Percentiles rank a stretch among this genome's conserved stretches.
Conservation (phyloP, 92 coral and sea anemone genomes). For the Pocillopora meandrina region DNA sequence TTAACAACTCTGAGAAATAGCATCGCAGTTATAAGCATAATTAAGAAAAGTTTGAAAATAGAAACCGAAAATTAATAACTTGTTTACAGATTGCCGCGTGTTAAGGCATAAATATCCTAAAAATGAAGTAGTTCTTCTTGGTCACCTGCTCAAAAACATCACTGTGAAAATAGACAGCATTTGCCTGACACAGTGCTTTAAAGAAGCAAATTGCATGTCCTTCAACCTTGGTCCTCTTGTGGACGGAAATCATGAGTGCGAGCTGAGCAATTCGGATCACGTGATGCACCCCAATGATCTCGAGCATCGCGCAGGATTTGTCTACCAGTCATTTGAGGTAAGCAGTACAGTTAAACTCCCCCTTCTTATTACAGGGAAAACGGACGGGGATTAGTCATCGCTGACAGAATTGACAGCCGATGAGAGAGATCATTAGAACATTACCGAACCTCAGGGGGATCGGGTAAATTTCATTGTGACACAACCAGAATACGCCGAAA, state of each 20-base stretch:
- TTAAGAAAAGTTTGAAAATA: too few species aligned
- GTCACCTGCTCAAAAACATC: neutral
- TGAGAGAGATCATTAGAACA: too few species aligned
- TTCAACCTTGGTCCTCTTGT: neutral
- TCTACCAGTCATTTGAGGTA: neutral
- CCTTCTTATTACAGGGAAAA: too few species aligned
- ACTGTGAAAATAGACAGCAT: neutral
- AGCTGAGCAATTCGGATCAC: constrained; percentile 27
- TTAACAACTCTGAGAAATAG: too few species aligned
- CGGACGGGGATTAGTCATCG: too few species aligned
- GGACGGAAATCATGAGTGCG: neutral
- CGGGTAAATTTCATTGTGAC: too few species aligned
- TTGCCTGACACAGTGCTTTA: neutral
- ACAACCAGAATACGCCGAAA: too few species aligned
- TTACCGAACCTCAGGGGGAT: too few species aligned
- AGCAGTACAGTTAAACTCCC: neutral
- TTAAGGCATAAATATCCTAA: neutral
- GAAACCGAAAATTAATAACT: too few species aligned
- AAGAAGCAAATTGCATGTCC: constrained; percentile 4
- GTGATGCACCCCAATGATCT: constrained; percentile 10
- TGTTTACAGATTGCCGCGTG: neutral
- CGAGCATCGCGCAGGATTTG: neutral
- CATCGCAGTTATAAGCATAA: too few species aligned
- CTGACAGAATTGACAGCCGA: too few species aligned
- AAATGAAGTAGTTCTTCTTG: neutral